Percentiles rank a stretch among this genome's conserved stretches.
phyloP scores from a whole-genome alignment of 2,888 invertebrate species.

The Dendrolimus houi region DNA sequence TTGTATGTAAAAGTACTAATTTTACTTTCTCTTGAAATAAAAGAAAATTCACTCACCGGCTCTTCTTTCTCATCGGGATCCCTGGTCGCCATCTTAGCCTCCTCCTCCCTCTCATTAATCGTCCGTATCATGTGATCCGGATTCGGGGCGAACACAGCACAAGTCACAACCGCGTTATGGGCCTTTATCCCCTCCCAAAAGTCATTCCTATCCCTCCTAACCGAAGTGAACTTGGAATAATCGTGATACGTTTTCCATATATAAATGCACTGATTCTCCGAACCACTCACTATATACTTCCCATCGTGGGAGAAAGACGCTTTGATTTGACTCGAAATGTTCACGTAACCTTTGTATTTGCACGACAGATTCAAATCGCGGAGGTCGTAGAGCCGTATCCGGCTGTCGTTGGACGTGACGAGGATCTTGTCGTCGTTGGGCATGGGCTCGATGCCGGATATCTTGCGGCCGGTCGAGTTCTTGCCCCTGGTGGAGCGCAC shows the following conservation, averaged over 20 bases:
- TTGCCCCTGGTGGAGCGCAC: constrained; percentile 97
- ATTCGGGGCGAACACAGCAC: constrained; percentile 98
- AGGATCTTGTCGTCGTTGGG: constrained; percentile 96
- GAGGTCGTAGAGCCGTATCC: constrained; percentile 96
- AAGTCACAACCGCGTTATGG: constrained; percentile 96
- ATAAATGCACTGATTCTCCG: constrained; percentile 98
- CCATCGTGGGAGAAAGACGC: constrained; percentile 98
- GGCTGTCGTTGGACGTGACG: constrained; percentile 98
- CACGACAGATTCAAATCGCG: constrained; percentile 95
- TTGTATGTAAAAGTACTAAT: no score
- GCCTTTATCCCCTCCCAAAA: constrained; percentile 95
- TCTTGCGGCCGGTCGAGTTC: constrained; percentile 95
- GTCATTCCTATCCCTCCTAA: constrained; percentile 94
- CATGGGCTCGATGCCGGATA: constrained; percentile 98
- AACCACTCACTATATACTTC: constrained; percentile 97
- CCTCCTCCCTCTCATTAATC: constrained; percentile 75
- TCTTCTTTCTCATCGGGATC: constrained; percentile 36
- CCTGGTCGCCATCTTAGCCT: constrained; percentile 31
- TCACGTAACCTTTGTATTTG: constrained; percentile 94
- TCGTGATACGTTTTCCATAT: constrained; percentile 99
- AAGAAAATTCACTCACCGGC: constrained; percentile 32
- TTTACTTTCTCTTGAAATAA: not conserved
- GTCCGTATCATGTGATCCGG: constrained; percentile 92
- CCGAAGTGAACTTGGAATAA: constrained; percentile 94
- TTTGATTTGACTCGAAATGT: constrained; percentile 97